Conservation (phyloP, 2,113 vertebrate species). For the Polypterus bichir region DNA sequence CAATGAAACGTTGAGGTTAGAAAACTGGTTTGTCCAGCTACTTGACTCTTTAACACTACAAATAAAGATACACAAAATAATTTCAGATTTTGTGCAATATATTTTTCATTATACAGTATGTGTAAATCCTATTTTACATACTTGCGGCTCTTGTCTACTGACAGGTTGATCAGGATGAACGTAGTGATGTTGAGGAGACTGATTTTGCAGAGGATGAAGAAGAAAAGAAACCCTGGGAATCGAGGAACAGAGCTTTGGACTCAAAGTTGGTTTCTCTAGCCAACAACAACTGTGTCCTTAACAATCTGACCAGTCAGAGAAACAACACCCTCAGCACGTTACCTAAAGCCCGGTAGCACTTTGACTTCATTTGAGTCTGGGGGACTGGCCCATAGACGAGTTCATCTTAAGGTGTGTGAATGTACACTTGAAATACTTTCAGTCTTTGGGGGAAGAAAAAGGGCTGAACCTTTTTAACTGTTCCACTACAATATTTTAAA, state of each 20-base stretch:
- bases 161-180: constrained; percentile 73
- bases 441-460: too few species aligned
- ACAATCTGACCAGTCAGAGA: constrained; percentile 46
- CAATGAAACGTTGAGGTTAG: too few species aligned
- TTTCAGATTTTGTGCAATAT: background rate
- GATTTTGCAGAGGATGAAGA: constrained; percentile 32
- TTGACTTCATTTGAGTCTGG: background rate
- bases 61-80: background rate
- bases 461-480: too few species aligned
- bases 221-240: constrained; percentile 26
- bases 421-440: too few species aligned
- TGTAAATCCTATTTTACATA: background rate
- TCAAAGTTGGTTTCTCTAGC: constrained; percentile 37
- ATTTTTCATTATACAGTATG: background rate
- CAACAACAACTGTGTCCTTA: constrained; percentile 43
- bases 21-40: too few species aligned
- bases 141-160: background rate
- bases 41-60: background rate
- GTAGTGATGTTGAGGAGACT: constrained; percentile 75
- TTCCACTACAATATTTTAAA: too few species aligned
- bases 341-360: constrained; percentile 52
- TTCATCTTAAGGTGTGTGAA: too few species aligned
- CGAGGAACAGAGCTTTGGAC: constrained; percentile 36
- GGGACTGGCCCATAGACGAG: too few species aligned
- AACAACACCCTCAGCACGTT: constrained; percentile 36